Conservation (phyloP, 2,888 invertebrate species). For the Oscheius sp. region DNA sequence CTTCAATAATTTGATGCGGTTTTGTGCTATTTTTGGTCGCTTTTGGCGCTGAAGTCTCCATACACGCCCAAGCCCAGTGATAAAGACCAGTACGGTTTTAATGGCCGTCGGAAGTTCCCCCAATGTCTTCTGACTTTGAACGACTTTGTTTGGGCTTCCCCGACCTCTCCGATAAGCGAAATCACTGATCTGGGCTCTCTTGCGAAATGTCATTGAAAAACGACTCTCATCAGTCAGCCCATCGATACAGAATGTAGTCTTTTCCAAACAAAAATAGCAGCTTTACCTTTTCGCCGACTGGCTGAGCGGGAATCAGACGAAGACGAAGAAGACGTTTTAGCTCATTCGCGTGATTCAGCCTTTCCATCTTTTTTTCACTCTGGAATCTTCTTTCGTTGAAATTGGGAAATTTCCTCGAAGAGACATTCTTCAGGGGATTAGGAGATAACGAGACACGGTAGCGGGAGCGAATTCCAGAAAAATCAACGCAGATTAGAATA, state of each 20-base stretch:
- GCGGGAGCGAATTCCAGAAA: background rate
- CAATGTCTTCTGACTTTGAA: too few species aligned
- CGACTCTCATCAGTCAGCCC: too few species aligned
- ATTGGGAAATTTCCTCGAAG: background rate
- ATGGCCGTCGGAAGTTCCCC: background rate
- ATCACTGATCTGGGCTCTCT: too few species aligned
- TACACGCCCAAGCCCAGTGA: too few species aligned
- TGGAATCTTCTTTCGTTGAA: background rate
- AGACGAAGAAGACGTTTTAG: background rate
- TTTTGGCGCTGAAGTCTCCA: too few species aligned
- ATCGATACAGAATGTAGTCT: too few species aligned
- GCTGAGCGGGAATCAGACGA: background rate
- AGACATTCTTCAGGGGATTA: slow-evolving; percentile 14
- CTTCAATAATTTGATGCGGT: too few species aligned
- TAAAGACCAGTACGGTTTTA: too few species aligned
- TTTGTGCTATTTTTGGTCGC: too few species aligned
- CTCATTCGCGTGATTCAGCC: background rate
- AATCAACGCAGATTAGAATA: background rate
- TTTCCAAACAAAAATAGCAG: background rate
- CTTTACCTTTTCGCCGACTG: slow-evolving; percentile 7
- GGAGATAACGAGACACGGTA: slow-evolving; percentile 11
- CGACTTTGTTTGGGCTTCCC: slow-evolving; percentile 8
- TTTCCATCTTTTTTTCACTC: background rate
- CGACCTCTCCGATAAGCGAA: background rate
- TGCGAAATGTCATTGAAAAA: too few species aligned